phyloP scores from a whole-genome alignment of 2,888 invertebrate species.

The Dermolepida albohirtum region DNA sequence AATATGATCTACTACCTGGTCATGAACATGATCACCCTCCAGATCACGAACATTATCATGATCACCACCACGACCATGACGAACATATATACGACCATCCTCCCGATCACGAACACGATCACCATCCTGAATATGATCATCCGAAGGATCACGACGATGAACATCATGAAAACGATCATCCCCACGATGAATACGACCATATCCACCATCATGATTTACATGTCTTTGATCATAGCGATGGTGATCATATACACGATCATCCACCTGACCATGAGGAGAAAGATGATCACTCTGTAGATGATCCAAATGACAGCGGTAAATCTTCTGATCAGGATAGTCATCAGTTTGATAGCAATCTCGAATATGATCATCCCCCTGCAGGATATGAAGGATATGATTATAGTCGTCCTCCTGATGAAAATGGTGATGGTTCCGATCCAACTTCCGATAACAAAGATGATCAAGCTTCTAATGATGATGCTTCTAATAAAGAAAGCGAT shows the following conservation, averaged over 20 bases:
- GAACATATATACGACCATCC: background rate
- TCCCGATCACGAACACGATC: background rate
- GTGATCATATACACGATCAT: background rate
- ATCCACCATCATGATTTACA: too few species aligned
- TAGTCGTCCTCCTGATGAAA: constrained; percentile 3
- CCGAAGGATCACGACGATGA: background rate
- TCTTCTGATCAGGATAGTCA: background rate
- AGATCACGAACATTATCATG: constrained; percentile 10
- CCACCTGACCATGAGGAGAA: background rate
- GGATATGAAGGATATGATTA: background rate
- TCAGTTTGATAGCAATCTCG: background rate
- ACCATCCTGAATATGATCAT: background rate
- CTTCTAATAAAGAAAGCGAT: too few species aligned
- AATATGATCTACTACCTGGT: background rate
- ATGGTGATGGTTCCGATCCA: background rate
- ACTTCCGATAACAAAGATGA: background rate
- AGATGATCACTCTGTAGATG: background rate
- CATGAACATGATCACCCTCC: constrained; percentile 14
- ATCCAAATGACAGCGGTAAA: background rate
- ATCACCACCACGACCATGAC: background rate
- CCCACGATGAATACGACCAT: background rate
- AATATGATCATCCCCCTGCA: too few species aligned
- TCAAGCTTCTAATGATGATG: too few species aligned
- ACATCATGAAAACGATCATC: constrained; percentile 6
- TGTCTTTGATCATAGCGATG: background rate